Conservation (phyloP, 2,888 invertebrate genomes). For the Phyllotreta cruciferae region DNA sequence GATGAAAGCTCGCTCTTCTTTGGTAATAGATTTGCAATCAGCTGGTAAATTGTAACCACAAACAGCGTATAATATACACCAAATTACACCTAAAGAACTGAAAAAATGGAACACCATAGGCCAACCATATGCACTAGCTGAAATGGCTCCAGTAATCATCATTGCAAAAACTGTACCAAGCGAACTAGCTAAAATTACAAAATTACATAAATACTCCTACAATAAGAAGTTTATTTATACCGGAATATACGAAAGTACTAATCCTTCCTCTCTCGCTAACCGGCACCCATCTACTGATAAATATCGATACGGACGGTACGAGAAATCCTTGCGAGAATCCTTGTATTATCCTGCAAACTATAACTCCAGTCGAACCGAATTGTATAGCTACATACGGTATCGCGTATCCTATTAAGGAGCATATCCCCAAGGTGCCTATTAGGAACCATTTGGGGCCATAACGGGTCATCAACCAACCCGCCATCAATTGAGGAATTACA, state of each 20-base stretch:
- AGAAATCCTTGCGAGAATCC: constrained; percentile 78
- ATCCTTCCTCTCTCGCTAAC: constrained; percentile 67
- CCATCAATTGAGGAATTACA: constrained; percentile 73
- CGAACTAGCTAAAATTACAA: constrained; percentile 62
- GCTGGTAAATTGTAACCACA: constrained; percentile 73
- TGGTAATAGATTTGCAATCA: constrained; percentile 66
- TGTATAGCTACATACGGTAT: constrained; percentile 73
- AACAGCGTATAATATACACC: constrained; percentile 67
- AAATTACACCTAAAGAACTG: constrained; percentile 68
- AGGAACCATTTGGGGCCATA: constrained; percentile 79
- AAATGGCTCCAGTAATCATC: constrained; percentile 75
- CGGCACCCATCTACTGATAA: constrained; percentile 79
- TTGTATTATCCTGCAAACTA: constrained; percentile 71
- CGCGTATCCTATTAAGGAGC: constrained; percentile 69
- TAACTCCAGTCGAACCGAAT: constrained; percentile 69
- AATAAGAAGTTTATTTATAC: constrained; percentile 1
- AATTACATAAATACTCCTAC: constrained; percentile 5
- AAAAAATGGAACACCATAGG: constrained; percentile 78
- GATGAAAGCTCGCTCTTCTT: constrained; percentile 72
- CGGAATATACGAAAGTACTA: constrained; percentile 19
- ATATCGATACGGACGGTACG: constrained; percentile 73
- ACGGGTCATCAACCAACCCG: constrained; percentile 72
- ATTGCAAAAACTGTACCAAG: constrained; percentile 80
- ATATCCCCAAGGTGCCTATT: constrained; percentile 64
- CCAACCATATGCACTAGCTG: constrained; percentile 76